Evolutionary conservation across 2,888 invertebrate species (phyloP).

Genomic region (Prosapia bicincta): DNA sequence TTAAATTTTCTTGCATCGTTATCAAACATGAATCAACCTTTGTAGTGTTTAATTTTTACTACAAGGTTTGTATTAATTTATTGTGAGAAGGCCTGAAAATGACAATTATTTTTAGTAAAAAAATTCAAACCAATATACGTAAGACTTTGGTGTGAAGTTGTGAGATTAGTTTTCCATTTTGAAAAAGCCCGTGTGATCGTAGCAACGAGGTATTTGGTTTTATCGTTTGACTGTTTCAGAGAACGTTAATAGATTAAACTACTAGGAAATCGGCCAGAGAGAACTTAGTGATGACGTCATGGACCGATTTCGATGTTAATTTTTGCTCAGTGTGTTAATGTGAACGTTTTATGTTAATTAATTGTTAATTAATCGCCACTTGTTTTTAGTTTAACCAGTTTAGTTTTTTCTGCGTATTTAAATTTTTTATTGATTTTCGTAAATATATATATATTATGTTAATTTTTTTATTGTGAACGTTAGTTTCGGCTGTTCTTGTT

Average conservation of each 20-base stretch:
- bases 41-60: not conserved
- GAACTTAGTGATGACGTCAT: not conserved
- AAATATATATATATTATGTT: slow-evolving; percentile 20
- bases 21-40: not conserved
- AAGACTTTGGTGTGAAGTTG: not conserved
- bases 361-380: not conserved
- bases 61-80: not conserved
- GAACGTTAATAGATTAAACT: not conserved
- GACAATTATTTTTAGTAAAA: not conserved
- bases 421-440: not conserved
- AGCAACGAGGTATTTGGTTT: not conserved
- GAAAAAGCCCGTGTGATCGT: not conserved
- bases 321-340: not conserved
- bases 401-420: not conserved
- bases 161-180: not conserved
- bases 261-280: not conserved
- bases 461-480: slow-evolving; percentile 23
- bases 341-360: not conserved
- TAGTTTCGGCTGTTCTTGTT: slow-evolving; percentile 22
- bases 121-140: not conserved
- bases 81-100: not conserved
- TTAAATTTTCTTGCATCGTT: not conserved
- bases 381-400: not conserved
- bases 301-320: not conserved
- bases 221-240: not conserved